phyloP scores from a whole-genome alignment of 2,113 vertebrate species.

The Monopterus albus region DNA sequence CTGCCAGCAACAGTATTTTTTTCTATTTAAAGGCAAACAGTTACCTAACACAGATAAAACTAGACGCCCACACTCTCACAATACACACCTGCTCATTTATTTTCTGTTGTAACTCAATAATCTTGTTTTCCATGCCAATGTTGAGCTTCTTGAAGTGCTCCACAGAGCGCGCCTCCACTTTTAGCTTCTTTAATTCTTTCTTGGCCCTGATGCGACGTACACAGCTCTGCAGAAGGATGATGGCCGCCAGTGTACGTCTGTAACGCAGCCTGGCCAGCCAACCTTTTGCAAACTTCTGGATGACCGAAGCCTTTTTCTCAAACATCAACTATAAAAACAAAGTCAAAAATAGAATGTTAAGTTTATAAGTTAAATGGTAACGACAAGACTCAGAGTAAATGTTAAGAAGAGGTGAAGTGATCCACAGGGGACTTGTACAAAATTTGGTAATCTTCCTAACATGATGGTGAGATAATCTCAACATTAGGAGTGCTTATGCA shows the following conservation, averaged over 20 bases:
- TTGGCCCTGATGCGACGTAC: slow-evolving; percentile 91
- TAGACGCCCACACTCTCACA: not conserved
- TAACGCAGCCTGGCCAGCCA: slow-evolving; percentile 86
- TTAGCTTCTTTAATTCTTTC: slow-evolving; percentile 91
- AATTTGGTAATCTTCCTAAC: no score
- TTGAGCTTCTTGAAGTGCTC: slow-evolving; percentile 95
- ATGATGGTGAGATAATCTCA: no score
- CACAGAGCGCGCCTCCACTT: slow-evolving; percentile 94
- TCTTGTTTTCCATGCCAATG: slow-evolving; percentile 97
- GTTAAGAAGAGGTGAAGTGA: no score
- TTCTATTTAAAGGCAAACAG: slow-evolving; percentile 5
- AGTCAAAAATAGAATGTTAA: not conserved
- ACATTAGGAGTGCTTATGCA: no score
- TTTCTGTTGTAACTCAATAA: slow-evolving; percentile 95
- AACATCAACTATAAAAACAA: slow-evolving; percentile 84
- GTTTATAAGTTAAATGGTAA: not conserved
- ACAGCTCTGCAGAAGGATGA: slow-evolving; percentile 93
- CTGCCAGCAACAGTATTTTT: slow-evolving; percentile 33
- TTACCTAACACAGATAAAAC: not conserved
- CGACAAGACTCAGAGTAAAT: not conserved
- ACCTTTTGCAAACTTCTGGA: slow-evolving; percentile 90
- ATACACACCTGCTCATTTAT: slow-evolving; percentile 91
- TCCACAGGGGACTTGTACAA: no score
- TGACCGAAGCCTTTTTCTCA: slow-evolving; percentile 87
- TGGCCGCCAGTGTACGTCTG: slow-evolving; percentile 76